Percentiles rank a stretch among this genome's conserved stretches.
Evolutionary conservation across 1,140 invertebrate species (phyloP).

Genomic region (Platyura marginata): DNA sequence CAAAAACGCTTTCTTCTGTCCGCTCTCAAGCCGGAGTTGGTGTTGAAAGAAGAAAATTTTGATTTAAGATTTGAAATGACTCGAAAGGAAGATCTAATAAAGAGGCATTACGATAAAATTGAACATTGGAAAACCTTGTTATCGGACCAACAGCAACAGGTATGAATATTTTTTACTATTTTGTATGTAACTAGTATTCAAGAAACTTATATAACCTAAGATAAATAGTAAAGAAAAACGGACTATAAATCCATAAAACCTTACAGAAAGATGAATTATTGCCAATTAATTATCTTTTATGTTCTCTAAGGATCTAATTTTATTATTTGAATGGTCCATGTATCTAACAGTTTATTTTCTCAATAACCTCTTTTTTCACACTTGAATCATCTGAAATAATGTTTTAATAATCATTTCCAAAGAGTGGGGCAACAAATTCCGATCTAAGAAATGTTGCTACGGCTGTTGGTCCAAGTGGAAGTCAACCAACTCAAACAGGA

Average conservation of each 20-base stretch:
- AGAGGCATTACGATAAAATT: conserved; percentile 80
- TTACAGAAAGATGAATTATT: background rate
- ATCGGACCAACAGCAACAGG: conserved; percentile 36
- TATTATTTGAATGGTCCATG: background rate
- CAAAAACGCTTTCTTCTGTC: conserved; percentile 82
- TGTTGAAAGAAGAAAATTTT: conserved; percentile 78
- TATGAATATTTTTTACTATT: too few relatives aligned
- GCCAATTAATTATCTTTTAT: background rate
- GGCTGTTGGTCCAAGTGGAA: background rate
- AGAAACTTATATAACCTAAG: background rate
- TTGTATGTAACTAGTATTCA: background rate
- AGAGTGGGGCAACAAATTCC: background rate
- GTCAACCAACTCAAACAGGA: background rate
- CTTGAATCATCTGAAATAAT: too few relatives aligned
- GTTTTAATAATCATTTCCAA: too few relatives aligned
- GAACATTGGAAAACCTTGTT: conserved; percentile 74
- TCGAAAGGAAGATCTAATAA: conserved; percentile 72
- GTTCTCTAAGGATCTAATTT: background rate
- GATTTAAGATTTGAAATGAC: conserved; percentile 66
- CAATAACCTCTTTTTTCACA: too few relatives aligned
- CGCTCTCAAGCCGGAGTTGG: conserved; percentile 75
- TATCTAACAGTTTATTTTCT: too few relatives aligned
- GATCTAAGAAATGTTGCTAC: background rate
- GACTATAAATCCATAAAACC: background rate
- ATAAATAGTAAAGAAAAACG: background rate